These are phyloP conservation scores for Cyanoderma ruficeps DNA, from an alignment of 2,113 vertebrate species.

Conservation along the genomic window DNA sequence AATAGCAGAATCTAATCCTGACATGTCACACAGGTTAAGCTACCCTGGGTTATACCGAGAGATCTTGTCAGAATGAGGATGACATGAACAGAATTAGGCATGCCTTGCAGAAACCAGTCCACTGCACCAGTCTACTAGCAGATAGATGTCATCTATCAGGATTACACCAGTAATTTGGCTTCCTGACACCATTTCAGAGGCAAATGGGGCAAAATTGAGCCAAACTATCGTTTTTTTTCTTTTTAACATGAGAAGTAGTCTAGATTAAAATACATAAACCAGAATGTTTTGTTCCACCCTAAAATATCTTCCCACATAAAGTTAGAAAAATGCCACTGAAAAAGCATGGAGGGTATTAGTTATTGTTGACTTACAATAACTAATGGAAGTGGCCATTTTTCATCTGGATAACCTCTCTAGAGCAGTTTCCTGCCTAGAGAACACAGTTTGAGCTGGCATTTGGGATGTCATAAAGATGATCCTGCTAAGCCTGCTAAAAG, in stretches of 20 bases:
- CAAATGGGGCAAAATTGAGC: background rate
- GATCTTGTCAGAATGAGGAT: background rate
- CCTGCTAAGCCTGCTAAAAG: background rate
- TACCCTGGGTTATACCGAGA: background rate
- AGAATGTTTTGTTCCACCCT: background rate
- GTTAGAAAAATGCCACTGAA: background rate
- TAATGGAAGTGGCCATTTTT: background rate
- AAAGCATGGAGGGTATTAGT: background rate
- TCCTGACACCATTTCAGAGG: background rate
- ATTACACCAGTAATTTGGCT: background rate
- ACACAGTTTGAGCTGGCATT: background rate
- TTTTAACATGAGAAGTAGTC: background rate
- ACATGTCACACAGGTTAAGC: background rate
- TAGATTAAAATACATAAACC: background rate
- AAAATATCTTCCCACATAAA: background rate
- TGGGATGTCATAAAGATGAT: background rate
- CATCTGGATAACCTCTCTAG: background rate
- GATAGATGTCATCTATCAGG: background rate
- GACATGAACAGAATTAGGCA: background rate
- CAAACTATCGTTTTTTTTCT: background rate
- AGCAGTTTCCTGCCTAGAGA: background rate
- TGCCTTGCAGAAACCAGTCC: background rate
- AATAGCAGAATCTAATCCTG: background rate
- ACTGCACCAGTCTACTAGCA: background rate
- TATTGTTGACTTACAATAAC: background rate